Evolutionary conservation across 2,888 invertebrate species (phyloP).

Genomic region (Lithophane semibrunnea): DNA sequence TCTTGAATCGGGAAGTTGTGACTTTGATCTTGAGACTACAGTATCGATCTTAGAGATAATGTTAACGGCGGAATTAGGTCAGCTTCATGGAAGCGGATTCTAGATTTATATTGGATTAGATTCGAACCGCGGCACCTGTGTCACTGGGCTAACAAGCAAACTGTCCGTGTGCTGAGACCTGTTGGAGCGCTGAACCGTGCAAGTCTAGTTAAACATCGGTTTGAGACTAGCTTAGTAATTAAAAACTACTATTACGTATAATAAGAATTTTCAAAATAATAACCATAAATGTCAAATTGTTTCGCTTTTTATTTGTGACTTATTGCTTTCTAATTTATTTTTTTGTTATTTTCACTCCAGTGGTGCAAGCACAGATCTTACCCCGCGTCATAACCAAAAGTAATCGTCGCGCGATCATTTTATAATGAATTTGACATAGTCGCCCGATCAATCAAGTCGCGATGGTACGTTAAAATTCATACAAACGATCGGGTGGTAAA

Average conservation of each 20-base stretch:
- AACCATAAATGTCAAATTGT: too few relatives aligned
- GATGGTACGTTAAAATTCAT: neutral
- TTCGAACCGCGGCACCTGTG: too few relatives aligned
- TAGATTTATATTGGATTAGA: neutral
- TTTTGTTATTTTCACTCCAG: neutral
- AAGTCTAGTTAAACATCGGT: neutral
- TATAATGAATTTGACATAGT: neutral
- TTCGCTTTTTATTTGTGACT: too few relatives aligned
- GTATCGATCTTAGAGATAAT: neutral
- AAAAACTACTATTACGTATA: neutral
- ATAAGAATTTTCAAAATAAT: too few relatives aligned
- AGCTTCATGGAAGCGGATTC: neutral
- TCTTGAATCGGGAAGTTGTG: conserved; percentile 13
- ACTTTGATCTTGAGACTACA: conserved; percentile 38
- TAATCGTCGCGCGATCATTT: too few relatives aligned
- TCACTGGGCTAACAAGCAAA: too few relatives aligned
- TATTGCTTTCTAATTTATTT: neutral
- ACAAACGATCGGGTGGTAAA: neutral
- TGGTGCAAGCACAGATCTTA: neutral
- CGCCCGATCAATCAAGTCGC: neutral
- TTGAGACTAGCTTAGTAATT: neutral
- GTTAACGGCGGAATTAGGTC: conserved; percentile 25
- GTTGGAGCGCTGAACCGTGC: neutral
- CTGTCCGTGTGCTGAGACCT: neutral
- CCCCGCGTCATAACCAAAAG: too few relatives aligned